Percentiles rank a stretch among this genome's conserved stretches.
Conservation (phyloP, 2,797 vertebrate genomes). For the Geotria australis region DNA sequence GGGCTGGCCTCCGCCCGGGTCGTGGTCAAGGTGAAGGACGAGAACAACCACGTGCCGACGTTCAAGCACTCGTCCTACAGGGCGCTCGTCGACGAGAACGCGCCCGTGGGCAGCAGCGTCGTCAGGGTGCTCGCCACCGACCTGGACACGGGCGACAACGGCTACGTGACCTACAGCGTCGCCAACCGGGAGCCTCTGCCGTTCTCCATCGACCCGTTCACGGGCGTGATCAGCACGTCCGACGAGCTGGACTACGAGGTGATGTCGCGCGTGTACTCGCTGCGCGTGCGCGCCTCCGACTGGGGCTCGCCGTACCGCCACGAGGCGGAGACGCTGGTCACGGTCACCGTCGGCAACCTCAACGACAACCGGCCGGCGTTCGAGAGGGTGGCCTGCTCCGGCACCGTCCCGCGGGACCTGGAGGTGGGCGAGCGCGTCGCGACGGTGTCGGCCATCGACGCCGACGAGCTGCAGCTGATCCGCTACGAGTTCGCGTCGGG, state of each 20-base stretch:
- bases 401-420: constrained; percentile 51
- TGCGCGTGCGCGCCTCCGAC: constrained; percentile 71
- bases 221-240: constrained; percentile 47
- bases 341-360: constrained; percentile 50
- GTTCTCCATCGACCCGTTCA: constrained; percentile 78
- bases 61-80: constrained; percentile 46
- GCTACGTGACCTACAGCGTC: constrained; percentile 87
- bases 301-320: constrained; percentile 88
- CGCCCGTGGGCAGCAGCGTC: constrained; percentile 30
- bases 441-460: constrained; percentile 76
- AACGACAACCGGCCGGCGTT: constrained; percentile 86
- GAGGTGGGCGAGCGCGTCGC: constrained; percentile 50
- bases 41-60: constrained; percentile 58
- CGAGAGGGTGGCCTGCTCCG: constrained; percentile 70
- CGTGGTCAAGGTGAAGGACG: constrained; percentile 35
- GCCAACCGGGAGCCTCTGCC: constrained; percentile 44
- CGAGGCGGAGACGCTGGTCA: constrained; percentile 77
- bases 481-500: constrained; percentile 89
- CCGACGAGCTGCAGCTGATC: constrained; percentile 68
- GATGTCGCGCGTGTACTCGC: constrained; percentile 45
- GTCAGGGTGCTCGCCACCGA: constrained; percentile 45
- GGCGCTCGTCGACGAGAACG: constrained; percentile 53
- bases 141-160: constrained; percentile 63
- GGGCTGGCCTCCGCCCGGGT: constrained; percentile 32
- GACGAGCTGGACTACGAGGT: constrained; percentile 76